Conservation (phyloP, 2,888 invertebrate genomes). For the Lasioglossum villosulum region DNA sequence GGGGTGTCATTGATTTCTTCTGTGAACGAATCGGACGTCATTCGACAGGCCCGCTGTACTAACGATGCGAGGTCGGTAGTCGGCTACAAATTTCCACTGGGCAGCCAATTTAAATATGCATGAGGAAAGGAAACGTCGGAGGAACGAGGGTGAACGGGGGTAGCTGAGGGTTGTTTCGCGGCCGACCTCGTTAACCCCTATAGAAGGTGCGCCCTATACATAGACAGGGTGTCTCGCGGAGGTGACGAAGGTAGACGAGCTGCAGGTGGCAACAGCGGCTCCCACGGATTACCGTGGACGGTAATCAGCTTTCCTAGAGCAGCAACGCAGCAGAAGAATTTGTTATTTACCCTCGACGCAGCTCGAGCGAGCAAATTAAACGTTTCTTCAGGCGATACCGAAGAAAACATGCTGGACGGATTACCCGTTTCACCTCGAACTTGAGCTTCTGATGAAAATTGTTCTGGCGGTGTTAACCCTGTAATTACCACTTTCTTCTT, state of each 20-base stretch:
- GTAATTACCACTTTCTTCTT: background rate
- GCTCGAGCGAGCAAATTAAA: slow-evolving; percentile 8
- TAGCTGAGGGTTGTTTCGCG: slow-evolving; percentile 70
- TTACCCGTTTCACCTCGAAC: background rate
- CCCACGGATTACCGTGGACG: slow-evolving; percentile 51
- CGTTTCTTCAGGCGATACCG: background rate
- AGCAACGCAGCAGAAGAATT: slow-evolving; percentile 13
- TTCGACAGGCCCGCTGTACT: slow-evolving; percentile 15
- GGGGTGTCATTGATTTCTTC: background rate
- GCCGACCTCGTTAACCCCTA: slow-evolving; percentile 74
- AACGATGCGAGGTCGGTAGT: slow-evolving; percentile 38
- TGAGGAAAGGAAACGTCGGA: slow-evolving; percentile 55
- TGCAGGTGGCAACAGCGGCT: slow-evolving; percentile 55
- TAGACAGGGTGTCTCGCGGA: slow-evolving; percentile 42
- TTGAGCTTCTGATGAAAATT: background rate
- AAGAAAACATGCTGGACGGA: background rate
- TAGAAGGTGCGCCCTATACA: slow-evolving; percentile 26
- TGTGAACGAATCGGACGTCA: slow-evolving; percentile 13
- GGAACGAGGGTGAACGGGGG: slow-evolving; percentile 39
- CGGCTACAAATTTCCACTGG: slow-evolving; percentile 69
- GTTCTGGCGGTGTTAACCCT: background rate
- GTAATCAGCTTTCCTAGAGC: slow-evolving; percentile 70
- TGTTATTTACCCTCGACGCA: background rate
- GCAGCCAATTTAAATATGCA: slow-evolving; percentile 78
- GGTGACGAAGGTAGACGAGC: slow-evolving; percentile 51